Base-by-base conservation (phyloP, 2,113 vertebrate genomes). In the Manacus vitellinus region DNA sequence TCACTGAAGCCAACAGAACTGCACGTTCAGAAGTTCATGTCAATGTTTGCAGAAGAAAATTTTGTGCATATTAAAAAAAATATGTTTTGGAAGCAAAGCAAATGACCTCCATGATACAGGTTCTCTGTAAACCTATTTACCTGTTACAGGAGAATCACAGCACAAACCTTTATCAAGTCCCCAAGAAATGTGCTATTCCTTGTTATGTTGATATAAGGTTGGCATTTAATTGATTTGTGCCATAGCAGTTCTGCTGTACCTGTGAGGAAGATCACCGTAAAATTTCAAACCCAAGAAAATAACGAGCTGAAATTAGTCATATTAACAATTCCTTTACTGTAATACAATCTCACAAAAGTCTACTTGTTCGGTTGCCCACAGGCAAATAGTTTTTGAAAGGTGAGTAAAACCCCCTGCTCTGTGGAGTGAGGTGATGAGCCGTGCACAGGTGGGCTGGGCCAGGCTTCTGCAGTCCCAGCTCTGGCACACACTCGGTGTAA, bases 331-430 rank as follows among this genome's bases (percentile, higher is more conserved):
- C 73, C 70, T 85, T 66, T 35, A 33, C 79, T 70, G 85, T 68
- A 96, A 82, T 8, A 70, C 73, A 87, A 78, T 31, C 79, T 75
- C 12, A 6, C 85, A 94, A 87, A 93, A 14, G 44, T 49, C 85
- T 93, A 2, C 68, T 86, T 47, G 75, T 14, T 94, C 28, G 3
- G 49, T 43, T 68, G 90, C 92, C 95, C 75, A 56, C 1, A 1
- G 85, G 92, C 94, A 95, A 96, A 94, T 55, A 91, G 77, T 63
- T 96, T 90, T n/a, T 25, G 75, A 65, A 85, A 89, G 79, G 79
- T 5, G 51, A 76, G 63, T 16, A 21, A 75, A 79, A 39, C 13
- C n/a, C 44, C 67, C 47, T 5, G 1, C 11, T 49, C 31, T 33
- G 49, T 8, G 16, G 43, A 52, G 77, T 0, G 4, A 33, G 18